Conservation (phyloP, 2,888 invertebrate genomes). For the Callosobruchus maculatus region DNA sequence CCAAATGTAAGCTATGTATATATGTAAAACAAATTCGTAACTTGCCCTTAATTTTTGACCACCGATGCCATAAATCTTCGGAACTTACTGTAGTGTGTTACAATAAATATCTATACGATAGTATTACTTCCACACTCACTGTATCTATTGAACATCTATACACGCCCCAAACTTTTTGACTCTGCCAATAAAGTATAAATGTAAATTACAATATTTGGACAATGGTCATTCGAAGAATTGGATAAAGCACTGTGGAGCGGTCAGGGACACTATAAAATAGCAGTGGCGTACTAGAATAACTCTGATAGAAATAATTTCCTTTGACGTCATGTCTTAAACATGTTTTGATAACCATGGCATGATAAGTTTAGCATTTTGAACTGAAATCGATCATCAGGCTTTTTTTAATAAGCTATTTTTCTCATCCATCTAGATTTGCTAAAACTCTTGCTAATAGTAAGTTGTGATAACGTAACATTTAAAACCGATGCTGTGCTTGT, state of each 20-base stretch:
- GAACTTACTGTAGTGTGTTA: slow-evolving; percentile 18
- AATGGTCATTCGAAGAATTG: slow-evolving; percentile 19
- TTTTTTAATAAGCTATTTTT: no score
- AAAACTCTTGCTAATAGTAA: no score
- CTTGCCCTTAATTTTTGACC: not conserved
- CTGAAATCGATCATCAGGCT: no score
- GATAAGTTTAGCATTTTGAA: no score
- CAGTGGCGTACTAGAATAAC: not conserved
- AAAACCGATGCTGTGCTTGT: no score
- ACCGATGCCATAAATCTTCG: not conserved
- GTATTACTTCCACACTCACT: slow-evolving; percentile 25
- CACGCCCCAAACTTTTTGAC: slow-evolving; percentile 22
- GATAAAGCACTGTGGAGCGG: not conserved
- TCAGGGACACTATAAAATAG: not conserved
- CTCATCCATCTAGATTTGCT: no score
- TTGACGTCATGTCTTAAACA: no score
- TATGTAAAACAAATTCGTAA: not conserved
- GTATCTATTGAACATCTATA: slow-evolving; percentile 7
- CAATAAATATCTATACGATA: slow-evolving; percentile 30
- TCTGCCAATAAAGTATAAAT: slow-evolving; percentile 30
- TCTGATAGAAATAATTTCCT: not conserved
- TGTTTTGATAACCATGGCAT: no score
- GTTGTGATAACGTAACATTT: no score
- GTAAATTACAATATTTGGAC: slow-evolving; percentile 31
- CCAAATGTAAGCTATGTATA: not conserved